These are phyloP conservation scores for Nymphicus hollandicus DNA, from an alignment of 2,113 vertebrate species.

Conservation along the genomic window DNA sequence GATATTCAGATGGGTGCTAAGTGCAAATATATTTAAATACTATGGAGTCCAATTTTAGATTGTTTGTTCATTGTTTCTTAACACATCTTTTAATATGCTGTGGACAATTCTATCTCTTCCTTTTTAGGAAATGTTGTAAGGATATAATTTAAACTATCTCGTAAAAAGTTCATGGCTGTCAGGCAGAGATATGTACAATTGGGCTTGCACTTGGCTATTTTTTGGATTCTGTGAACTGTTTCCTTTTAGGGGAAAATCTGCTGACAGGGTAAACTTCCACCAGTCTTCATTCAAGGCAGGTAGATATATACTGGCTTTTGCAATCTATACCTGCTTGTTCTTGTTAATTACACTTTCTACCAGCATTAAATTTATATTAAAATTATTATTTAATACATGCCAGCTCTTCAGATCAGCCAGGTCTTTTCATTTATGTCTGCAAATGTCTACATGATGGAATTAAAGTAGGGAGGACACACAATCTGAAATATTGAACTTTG, in stretches of 20 bases:
- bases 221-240: conserved; percentile 55
- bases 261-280: conserved; percentile 17
- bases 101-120: conserved; percentile 32
- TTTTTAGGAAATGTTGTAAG: conserved; percentile 66
- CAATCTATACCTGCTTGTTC: not conserved
- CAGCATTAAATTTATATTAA: conserved; percentile 2
- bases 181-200: conserved; percentile 45
- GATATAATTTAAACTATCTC: conserved; percentile 51
- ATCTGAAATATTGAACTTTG: not conserved
- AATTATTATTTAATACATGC: not conserved
- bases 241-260: conserved; percentile 61
- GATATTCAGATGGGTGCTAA: not conserved
- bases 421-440: not conserved
- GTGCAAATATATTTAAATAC: not conserved
- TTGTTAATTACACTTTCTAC: conserved; percentile 1
- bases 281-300: not conserved
- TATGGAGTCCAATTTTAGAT: not conserved
- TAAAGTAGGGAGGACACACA: not conserved
- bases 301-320: not conserved
- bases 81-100: conserved; percentile 15
- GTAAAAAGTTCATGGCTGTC: conserved; percentile 54
- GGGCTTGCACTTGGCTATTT: conserved; percentile 26
- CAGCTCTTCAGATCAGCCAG: conserved; percentile 12
- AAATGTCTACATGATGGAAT: not conserved
- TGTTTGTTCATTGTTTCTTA: conserved; percentile 49